Evolutionary conservation across 2,888 invertebrate genomes (phyloP).

Genomic region (Macrostomum cliftonense): DNA sequence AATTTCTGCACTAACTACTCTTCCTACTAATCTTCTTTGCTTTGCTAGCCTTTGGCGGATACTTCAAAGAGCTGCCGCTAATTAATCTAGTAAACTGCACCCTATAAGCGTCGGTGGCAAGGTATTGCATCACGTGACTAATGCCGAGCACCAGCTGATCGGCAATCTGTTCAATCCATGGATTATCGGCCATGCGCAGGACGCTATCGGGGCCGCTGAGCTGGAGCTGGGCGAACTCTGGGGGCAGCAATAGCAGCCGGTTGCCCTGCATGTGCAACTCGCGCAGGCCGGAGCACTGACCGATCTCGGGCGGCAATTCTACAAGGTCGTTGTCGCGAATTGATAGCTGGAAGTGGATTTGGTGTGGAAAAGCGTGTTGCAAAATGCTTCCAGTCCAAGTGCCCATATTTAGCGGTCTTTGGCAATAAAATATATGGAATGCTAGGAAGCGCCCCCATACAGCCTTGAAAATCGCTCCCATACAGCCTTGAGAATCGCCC

Average conservation of each 20-base stretch:
- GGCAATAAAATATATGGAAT: too few relatives aligned
- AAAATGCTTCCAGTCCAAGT: too few relatives aligned
- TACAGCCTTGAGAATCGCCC: too few relatives aligned
- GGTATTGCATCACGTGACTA: slow-evolving; percentile 79
- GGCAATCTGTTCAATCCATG: slow-evolving; percentile 84
- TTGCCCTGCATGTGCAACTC: slow-evolving; percentile 46
- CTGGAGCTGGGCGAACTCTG: slow-evolving; percentile 69
- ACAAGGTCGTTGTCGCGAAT: slow-evolving; percentile 83
- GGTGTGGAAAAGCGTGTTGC: too few relatives aligned
- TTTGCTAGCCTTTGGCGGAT: slow-evolving; percentile 64
- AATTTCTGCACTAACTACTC: background rate
- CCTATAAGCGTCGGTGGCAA: slow-evolving; percentile 80
- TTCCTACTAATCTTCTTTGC: slow-evolving; percentile 56
- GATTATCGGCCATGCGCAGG: slow-evolving; percentile 52
- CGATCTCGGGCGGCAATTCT: slow-evolving; percentile 77
- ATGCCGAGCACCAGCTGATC: slow-evolving; percentile 84
- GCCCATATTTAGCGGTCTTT: too few relatives aligned
- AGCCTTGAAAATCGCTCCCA: too few relatives aligned
- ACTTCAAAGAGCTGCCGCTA: too few relatives aligned
- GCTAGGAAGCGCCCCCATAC: too few relatives aligned
- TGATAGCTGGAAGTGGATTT: slow-evolving; percentile 67
- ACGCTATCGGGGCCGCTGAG: slow-evolving; percentile 76
- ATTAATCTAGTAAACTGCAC: slow-evolving; percentile 18
- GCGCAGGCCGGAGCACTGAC: slow-evolving; percentile 41
- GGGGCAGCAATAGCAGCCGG: slow-evolving; percentile 56